Conservation (phyloP, 2,888 invertebrate species). For the Caenorhabditis panamensis region DNA sequence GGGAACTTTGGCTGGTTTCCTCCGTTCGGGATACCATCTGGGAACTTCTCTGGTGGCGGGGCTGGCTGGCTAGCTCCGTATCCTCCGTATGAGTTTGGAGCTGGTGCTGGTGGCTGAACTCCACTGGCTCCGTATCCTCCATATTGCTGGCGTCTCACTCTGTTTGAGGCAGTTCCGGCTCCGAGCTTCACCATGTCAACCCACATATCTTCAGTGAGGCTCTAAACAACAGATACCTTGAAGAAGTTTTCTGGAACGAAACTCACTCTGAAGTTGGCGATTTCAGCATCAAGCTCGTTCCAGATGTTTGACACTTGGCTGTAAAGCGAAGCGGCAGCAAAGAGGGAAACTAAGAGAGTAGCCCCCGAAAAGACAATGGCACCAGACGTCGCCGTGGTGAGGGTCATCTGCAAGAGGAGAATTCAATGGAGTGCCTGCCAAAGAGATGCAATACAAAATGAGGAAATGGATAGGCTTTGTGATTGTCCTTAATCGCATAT, state of each 20-base stretch:
- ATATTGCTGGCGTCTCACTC: slow-evolving; percentile 78
- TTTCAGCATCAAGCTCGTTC: slow-evolving; percentile 79
- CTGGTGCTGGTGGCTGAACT: slow-evolving; percentile 64
- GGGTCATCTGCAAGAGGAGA: slow-evolving; percentile 70
- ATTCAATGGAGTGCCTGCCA: slow-evolving; percentile 8
- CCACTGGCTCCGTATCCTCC: slow-evolving; percentile 77
- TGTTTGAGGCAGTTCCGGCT: slow-evolving; percentile 79
- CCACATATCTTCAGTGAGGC: slow-evolving; percentile 78
- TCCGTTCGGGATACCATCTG: slow-evolving; percentile 55
- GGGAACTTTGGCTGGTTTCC: slow-evolving; percentile 57
- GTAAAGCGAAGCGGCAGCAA: slow-evolving; percentile 75
- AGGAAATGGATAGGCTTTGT: slow-evolving; percentile 35
- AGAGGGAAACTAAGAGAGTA: slow-evolving; percentile 75
- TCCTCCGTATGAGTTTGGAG: slow-evolving; percentile 55
- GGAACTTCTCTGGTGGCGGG: slow-evolving; percentile 50
- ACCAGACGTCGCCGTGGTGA: slow-evolving; percentile 76
- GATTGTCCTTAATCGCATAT: slow-evolving; percentile 56
- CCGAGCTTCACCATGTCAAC: slow-evolving; percentile 79
- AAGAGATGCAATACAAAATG: slow-evolving; percentile 17
- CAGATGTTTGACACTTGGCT: slow-evolving; percentile 77
- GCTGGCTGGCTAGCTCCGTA: slow-evolving; percentile 58
- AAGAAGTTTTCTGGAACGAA: neutral
- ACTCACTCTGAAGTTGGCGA: slow-evolving; percentile 77
- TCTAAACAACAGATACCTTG: slow-evolving; percentile 42
- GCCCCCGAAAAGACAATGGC: slow-evolving; percentile 77